Conservation (phyloP, 2,888 invertebrate species). For the Aromia moschata region DNA sequence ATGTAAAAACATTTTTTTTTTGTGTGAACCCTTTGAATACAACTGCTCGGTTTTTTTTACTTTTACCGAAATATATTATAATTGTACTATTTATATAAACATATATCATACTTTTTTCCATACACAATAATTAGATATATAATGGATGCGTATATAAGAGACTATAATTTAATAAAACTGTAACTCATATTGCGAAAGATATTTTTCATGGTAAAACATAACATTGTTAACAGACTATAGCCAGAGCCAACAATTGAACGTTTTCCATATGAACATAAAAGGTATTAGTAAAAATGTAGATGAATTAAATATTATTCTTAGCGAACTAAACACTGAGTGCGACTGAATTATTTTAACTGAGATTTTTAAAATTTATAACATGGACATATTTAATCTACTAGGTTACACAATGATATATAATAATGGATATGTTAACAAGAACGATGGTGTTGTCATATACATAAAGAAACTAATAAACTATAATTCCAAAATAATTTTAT, state of each 20-base stretch:
- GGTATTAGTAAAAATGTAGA: conserved; percentile 6
- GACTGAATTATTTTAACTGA: conserved; percentile 2
- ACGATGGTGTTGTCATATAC: not conserved
- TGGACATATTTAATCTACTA: not conserved
- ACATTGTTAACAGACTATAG: no score
- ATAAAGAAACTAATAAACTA: not conserved
- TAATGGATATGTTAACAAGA: not conserved
- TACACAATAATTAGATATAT: no score
- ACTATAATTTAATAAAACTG: not conserved
- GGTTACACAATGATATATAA: not conserved
- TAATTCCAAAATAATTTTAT: not conserved
- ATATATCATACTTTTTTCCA: no score
- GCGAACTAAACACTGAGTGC: not conserved
- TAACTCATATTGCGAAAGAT: not conserved
- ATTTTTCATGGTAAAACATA: not conserved
- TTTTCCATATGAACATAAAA: not conserved
- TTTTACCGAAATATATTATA: no score
- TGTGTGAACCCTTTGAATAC: no score
- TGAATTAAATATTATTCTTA: not conserved
- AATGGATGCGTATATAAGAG: not conserved
- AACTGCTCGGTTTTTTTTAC: no score
- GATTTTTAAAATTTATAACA: not conserved
- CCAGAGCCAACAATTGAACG: not conserved
- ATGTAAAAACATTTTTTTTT: no score
- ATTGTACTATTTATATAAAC: no score